These are phyloP conservation scores for Parus major DNA, from an alignment of 2,113 vertebrate genomes.

Conservation along the genomic window DNA sequence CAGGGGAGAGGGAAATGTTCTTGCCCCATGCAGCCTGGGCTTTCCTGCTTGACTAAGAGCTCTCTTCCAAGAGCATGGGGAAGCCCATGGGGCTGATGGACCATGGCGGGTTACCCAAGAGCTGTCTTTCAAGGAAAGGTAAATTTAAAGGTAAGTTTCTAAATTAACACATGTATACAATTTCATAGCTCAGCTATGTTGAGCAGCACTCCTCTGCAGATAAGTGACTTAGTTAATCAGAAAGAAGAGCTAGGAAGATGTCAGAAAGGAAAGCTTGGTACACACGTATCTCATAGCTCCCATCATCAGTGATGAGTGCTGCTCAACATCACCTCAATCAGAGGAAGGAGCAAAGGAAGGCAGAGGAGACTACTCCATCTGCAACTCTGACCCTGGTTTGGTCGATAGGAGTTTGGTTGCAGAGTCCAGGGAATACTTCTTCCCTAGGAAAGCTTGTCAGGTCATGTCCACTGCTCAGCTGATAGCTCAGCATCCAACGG, in stretches of 20 bases:
- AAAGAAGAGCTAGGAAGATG: neutral
- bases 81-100: neutral
- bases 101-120: neutral
- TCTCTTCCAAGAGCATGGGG: neutral
- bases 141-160: neutral
- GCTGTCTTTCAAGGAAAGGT: neutral
- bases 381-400: neutral
- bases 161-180: neutral
- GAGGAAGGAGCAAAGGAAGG: neutral
- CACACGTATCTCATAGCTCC: neutral
- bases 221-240: neutral
- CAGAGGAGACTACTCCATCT: neutral
- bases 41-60: neutral
- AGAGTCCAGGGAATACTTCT: neutral
- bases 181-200: neutral
- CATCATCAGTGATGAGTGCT: neutral
- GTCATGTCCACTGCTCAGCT: neutral
- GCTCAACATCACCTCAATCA: neutral
- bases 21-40: fast-evolving
- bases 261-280: neutral
- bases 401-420: neutral
- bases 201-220: neutral
- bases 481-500: neutral
- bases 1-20: neutral
- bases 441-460: neutral